phyloP scores from a whole-genome alignment of 2,888 invertebrate genomes.

The Exocentrus adspersus region DNA sequence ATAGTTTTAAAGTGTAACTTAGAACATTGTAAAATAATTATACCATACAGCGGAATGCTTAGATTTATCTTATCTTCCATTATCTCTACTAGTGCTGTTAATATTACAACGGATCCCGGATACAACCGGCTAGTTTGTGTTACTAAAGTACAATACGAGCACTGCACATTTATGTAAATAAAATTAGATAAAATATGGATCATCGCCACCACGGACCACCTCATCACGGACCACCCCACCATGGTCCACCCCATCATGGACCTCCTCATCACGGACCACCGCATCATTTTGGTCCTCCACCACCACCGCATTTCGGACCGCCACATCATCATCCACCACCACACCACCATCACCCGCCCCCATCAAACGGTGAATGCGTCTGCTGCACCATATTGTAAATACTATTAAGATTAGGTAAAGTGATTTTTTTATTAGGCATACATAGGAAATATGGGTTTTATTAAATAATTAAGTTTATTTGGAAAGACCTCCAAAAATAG shows the following conservation, averaged over 20 bases:
- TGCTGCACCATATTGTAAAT: not conserved
- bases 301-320: not conserved
- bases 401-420: too few relatives aligned
- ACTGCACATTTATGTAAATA: not conserved
- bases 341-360: not conserved
- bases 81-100: not conserved
- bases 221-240: slow-evolving; percentile 7
- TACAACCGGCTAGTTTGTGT: too few relatives aligned
- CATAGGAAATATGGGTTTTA: too few relatives aligned
- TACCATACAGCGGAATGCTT: not conserved
- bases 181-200: not conserved
- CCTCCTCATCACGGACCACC: slow-evolving; percentile 7
- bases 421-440: slow-evolving; percentile 3
- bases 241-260: not conserved
- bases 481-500: too few relatives aligned
- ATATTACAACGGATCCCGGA: too few relatives aligned
- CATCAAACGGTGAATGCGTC: not conserved
- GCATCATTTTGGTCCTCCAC: not conserved
- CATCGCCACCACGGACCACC: slow-evolving; percentile 1
- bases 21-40: too few relatives aligned
- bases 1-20: not conserved
- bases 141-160: not conserved
- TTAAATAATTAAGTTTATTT: too few relatives aligned
- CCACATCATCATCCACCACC: not conserved
- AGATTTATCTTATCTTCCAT: not conserved